A percentile compares a stretch with the other conserved stretches of the same genome.
phyloP scores from a whole-genome alignment of 1,140 invertebrate species.

The Trichonephila clavata region DNA sequence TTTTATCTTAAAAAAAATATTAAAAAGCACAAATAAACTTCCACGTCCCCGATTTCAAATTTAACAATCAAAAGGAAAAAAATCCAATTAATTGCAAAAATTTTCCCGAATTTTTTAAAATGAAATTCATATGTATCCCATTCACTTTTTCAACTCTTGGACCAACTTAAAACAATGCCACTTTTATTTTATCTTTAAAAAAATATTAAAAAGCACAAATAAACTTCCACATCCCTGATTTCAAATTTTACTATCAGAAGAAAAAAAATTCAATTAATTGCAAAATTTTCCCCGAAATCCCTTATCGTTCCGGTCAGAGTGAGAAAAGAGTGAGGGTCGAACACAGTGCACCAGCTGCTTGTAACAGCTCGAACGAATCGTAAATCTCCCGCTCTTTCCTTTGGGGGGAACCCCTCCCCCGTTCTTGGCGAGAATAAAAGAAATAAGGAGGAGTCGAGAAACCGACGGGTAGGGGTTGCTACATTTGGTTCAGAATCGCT shows the following conservation, averaged over 20 bases:
- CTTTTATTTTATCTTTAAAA: neutral
- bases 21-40: neutral
- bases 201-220: neutral
- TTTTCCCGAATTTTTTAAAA: neutral
- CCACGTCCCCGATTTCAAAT: neutral
- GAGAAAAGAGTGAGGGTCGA: neutral
- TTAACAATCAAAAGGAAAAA: neutral
- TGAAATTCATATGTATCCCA: no score
- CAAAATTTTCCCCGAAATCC: neutral
- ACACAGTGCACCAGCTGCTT: conserved; percentile 68
- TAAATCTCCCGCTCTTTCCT: conserved; percentile 69
- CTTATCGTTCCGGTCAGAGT: neutral
- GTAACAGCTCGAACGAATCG: conserved; percentile 66
- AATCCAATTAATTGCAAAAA: neutral
- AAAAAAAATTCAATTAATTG: neutral
- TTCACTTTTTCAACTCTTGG: no score
- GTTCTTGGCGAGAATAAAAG: conserved; percentile 70
- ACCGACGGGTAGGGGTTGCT: neutral
- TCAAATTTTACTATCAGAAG: neutral
- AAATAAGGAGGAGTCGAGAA: conserved; percentile 70
- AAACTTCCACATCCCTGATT: neutral
- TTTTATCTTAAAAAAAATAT: neutral
- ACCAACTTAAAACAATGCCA: no score
- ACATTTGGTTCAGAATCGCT: conserved; percentile 23
- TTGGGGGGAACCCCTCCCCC: neutral